Percentiles rank a stretch among this genome's conserved stretches.
These are phyloP conservation scores for Penaeus chinensis DNA, from an alignment of 1,140 invertebrate genomes.

Conservation along the genomic window DNA sequence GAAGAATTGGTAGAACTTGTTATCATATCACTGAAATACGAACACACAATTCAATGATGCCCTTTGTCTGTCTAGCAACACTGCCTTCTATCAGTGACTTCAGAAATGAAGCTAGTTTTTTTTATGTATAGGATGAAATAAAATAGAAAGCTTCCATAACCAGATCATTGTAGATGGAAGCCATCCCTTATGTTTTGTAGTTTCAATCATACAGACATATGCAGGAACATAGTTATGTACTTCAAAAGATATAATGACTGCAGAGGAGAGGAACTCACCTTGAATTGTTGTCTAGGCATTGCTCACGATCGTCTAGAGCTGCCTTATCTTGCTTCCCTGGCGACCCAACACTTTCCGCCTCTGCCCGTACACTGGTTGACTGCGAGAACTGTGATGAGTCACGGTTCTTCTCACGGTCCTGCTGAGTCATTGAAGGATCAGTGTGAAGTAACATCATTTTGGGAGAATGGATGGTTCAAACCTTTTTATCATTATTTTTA, in stretches of 20 bases:
- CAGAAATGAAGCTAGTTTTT: too few species aligned
- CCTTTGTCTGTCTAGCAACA: too few species aligned
- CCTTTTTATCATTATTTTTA: too few species aligned
- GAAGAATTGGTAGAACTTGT: conserved; percentile 33
- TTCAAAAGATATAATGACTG: not conserved
- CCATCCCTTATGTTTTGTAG: not conserved
- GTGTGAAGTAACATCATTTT: conserved; percentile 21
- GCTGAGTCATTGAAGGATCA: conserved; percentile 2
- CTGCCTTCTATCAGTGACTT: too few species aligned
- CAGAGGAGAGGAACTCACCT: conserved; percentile 28
- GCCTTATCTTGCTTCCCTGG: conserved; percentile 56
- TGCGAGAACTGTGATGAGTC: conserved; percentile 60
- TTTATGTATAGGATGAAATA: too few species aligned
- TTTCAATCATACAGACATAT: conserved; percentile 2
- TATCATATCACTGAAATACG: conserved; percentile 49
- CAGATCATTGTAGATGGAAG: too few species aligned
- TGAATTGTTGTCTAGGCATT: conserved; percentile 29
- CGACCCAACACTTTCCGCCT: conserved; percentile 61
- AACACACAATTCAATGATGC: not conserved
- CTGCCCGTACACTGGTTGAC: conserved; percentile 60
- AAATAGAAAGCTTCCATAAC: not conserved
- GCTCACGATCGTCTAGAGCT: conserved; percentile 42
- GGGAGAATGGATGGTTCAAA: not conserved
- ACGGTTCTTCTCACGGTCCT: conserved; percentile 40
- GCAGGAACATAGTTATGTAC: not conserved